Evolutionary conservation across 2,797 vertebrate genomes (phyloP).

Genomic region (Halcyon smyrnensis): DNA sequence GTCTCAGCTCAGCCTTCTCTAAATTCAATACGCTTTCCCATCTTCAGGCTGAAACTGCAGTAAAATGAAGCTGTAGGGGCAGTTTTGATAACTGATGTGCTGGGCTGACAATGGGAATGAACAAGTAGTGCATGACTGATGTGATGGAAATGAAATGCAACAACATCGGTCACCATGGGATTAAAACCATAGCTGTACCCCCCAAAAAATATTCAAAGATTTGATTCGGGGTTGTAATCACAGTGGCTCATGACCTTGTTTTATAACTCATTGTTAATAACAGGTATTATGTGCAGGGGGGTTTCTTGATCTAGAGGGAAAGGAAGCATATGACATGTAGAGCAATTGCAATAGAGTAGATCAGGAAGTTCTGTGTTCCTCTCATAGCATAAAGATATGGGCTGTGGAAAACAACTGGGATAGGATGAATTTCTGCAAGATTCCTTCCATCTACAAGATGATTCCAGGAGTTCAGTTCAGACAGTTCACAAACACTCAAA

Average conservation of each 20-base stretch:
- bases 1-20: background rate
- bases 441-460: background rate
- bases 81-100: background rate
- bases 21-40: background rate
- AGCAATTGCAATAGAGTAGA: background rate
- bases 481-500: background rate
- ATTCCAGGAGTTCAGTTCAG: background rate
- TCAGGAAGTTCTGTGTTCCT: background rate
- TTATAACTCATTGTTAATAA: background rate
- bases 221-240: background rate
- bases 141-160: background rate
- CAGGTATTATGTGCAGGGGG: background rate
- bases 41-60: background rate
- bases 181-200: background rate
- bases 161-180: background rate
- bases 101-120: background rate
- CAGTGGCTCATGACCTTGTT: background rate
- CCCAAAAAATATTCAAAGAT: background rate
- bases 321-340: background rate
- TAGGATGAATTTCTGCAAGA: background rate
- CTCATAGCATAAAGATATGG: background rate
- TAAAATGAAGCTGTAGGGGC: background rate
- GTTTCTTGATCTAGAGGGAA: background rate
- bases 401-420: background rate
- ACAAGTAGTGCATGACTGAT: background rate